A percentile compares a stretch with the other conserved stretches of the same genome.
These are phyloP conservation scores for Peromyscus nudipes DNA, from an alignment of 2,797 vertebrate species.

Conservation along the genomic window DNA sequence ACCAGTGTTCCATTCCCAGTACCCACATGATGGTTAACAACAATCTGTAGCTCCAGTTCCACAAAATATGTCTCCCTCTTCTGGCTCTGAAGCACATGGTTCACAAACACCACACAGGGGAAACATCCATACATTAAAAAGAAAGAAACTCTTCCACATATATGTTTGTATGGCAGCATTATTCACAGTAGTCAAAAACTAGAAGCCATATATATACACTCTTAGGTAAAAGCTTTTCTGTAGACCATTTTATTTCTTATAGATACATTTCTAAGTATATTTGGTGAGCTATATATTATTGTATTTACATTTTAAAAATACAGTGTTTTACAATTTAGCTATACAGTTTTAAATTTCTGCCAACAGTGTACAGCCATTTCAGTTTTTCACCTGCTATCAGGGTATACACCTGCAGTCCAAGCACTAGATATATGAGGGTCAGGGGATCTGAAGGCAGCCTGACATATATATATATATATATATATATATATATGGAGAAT, in stretches of 20 bases:
- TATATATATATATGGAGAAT: no score
- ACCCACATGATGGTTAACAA: neutral
- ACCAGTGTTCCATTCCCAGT: neutral
- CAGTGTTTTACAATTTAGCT: neutral
- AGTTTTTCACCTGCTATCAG: neutral
- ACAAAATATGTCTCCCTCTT: neutral
- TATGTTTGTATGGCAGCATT: neutral
- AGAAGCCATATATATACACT: neutral
- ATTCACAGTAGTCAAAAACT: neutral
- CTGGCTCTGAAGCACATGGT: neutral
- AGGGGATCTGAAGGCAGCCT: neutral
- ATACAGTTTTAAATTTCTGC: neutral
- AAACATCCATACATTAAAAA: neutral
- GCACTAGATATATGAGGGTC: neutral
- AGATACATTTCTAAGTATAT: neutral
- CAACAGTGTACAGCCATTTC: neutral
- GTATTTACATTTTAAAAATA: no score
- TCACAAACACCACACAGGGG: neutral
- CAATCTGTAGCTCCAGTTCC: neutral
- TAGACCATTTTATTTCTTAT: neutral
- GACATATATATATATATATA: neutral
- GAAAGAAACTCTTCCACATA: neutral
- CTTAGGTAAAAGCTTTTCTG: neutral
- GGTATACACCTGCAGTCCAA: neutral
- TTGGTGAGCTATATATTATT: neutral